phyloP scores from a whole-genome alignment of 2,113 vertebrate species.

The Onychorhynchus coronatus region DNA sequence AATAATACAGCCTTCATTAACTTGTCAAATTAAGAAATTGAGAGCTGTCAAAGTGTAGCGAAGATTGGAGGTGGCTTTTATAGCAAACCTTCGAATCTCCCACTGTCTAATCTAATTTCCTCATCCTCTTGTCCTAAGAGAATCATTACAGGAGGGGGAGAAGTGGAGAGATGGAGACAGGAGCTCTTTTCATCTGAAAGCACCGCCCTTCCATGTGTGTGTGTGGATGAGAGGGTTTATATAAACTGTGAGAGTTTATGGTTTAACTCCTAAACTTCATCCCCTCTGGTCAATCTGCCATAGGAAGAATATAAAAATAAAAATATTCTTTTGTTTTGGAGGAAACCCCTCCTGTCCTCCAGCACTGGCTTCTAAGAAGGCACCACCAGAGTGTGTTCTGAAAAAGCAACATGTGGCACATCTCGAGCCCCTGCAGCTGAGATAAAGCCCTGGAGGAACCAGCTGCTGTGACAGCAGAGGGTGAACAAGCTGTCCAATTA shows the following conservation, averaged over 20 bases:
- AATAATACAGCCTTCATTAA: conserved; percentile 2
- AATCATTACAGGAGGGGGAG: conserved; percentile 15
- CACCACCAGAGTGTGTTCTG: neutral
- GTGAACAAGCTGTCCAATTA: neutral
- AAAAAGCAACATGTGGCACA: neutral
- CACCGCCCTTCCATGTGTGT: neutral
- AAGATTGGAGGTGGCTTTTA: conserved; percentile 24
- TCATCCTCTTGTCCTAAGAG: conserved; percentile 31
- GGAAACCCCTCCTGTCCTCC: neutral
- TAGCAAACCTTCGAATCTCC: neutral
- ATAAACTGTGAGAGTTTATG: conserved; percentile 41
- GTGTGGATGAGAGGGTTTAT: conserved; percentile 1
- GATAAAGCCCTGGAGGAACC: neutral
- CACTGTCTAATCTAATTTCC: conserved; percentile 49
- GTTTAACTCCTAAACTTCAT: neutral
- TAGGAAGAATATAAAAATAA: neutral
- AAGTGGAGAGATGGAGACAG: conserved; percentile 3
- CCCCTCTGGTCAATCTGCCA: neutral
- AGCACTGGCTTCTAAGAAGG: neutral
- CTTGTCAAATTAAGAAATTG: conserved; percentile 33
- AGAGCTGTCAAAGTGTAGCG: conserved; percentile 12
- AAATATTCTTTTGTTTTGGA: neutral
- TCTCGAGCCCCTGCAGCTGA: neutral
- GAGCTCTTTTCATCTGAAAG: conserved; percentile 33
- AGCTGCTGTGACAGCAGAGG: neutral